These are phyloP conservation scores for Plectrocnemia conspersa DNA, from an alignment of 1,140 invertebrate species.

Conservation along the genomic window DNA sequence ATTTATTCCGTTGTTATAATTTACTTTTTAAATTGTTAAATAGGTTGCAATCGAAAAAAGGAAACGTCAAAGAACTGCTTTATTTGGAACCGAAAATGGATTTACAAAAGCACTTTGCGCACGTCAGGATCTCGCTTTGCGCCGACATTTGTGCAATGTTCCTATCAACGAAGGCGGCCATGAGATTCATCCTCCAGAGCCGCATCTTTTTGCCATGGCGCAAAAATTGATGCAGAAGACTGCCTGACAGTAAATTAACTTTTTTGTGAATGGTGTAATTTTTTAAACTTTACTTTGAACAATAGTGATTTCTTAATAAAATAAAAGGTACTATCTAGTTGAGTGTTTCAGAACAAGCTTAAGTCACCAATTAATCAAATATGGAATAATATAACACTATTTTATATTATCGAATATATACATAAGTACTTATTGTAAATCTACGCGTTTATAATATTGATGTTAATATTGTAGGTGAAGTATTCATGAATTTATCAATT, in stretches of 20 bases:
- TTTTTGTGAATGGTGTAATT: too few relatives aligned
- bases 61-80: constrained; percentile 45
- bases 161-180: constrained; percentile 53
- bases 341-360: too few relatives aligned
- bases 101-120: constrained; percentile 59
- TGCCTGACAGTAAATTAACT: constrained; percentile 26
- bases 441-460: too few relatives aligned
- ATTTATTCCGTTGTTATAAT: background rate
- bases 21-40: constrained; percentile 15
- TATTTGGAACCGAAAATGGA: constrained; percentile 49
- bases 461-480: too few relatives aligned
- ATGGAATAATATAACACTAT: too few relatives aligned
- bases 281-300: too few relatives aligned
- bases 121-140: constrained; percentile 59
- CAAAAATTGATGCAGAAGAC: constrained; percentile 31
- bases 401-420: too few relatives aligned
- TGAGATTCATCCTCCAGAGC: constrained; percentile 38
- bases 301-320: too few relatives aligned
- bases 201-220: constrained; percentile 32
- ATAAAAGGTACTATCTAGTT: too few relatives aligned
- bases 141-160: constrained; percentile 58
- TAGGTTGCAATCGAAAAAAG: constrained; percentile 48
- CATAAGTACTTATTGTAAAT: too few relatives aligned
- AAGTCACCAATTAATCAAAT: too few relatives aligned
- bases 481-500: too few relatives aligned